Evolutionary conservation across 37 sponge, comb jelly and placozoan species (phyloP), one percentile per base, ranked within the genome.

Genomic region (Aphrocallistes beatrix): DNA sequence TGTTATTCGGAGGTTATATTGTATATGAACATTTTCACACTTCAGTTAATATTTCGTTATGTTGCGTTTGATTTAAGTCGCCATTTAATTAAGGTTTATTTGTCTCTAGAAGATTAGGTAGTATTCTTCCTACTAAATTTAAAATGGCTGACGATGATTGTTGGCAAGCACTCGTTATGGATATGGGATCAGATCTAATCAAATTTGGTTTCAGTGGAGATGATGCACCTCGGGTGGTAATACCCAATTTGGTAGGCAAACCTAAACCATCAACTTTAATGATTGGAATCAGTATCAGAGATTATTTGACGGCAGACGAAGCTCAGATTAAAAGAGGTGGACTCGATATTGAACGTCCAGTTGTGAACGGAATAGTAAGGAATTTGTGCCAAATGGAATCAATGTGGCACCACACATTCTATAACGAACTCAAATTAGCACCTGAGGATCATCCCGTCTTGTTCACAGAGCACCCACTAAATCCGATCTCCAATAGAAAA

Each of bases 141-240:
- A 47, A 47, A 47, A 47, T 47, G 49, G 49, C 49, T 21, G 49
- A 47, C 17, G 17, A 47, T 47, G 49, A 47, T 30, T 3, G 1
- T 32, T n/a, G n/a, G n/a, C 75, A 60, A 6, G 17, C 75, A 25
- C 75, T 60, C 3, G 75, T 60, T 3, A 19, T 60, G n/a, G 75
- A 60, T 30, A 8, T 60, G 25, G 75, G 75, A 19, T 60, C 75
- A 25, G 17, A 13, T 28, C 6, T 60, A 30, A 60, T 60, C 8
- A 60, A 60, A 60, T 60, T 25, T 28, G 75, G 75, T 25, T 60
- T 60, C 34, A 60, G 75, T 60, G 75, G 75, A 60, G 75, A 60
- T 30, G 75, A 60, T 13, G n/a, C 6, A 25, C 75, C 75, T 19
- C 10, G 75, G n/a, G 34, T 30, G 10, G 21, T 60, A 32, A 32